Conservation (phyloP, 2,888 invertebrate species). For the Drosophila birchii region DNA sequence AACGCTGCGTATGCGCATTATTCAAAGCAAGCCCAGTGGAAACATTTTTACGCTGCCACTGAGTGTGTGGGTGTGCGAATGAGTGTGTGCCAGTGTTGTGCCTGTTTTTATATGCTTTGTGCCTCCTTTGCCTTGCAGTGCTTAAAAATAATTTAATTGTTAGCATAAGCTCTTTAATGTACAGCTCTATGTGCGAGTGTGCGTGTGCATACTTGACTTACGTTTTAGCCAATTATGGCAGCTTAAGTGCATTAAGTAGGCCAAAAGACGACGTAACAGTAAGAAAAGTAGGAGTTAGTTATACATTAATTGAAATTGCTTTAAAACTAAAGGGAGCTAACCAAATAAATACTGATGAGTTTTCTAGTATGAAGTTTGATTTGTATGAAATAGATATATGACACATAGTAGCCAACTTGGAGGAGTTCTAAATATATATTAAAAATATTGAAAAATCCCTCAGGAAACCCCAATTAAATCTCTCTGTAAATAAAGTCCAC, state of each 20-base stretch:
- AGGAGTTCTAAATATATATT: neutral
- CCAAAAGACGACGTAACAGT: constrained; percentile 6
- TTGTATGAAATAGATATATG: neutral
- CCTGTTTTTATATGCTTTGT: constrained; percentile 51
- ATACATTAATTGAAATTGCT: neutral
- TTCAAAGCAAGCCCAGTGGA: constrained; percentile 64
- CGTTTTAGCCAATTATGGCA: constrained; percentile 65
- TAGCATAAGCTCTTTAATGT: constrained; percentile 73
- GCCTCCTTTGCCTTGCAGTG: constrained; percentile 44
- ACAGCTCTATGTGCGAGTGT: constrained; percentile 1
- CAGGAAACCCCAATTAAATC: neutral
- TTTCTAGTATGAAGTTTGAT: neutral
- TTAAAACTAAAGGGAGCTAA: neutral
- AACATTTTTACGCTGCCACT: constrained; percentile 38
- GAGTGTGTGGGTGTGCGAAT: constrained; percentile 8
- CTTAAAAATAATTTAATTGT: constrained; percentile 75
- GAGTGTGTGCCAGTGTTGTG: constrained; percentile 21
- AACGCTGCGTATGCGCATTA: constrained; percentile 73
- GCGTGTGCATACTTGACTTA: constrained; percentile 41
- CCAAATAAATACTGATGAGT: neutral
- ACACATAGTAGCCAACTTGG: no score
- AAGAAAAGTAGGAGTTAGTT: neutral
- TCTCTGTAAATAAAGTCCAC: neutral
- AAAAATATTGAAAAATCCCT: no score
- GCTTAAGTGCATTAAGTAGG: constrained; percentile 28